Evolutionary conservation across 2,113 vertebrate species (phyloP), one percentile per base, ranked within the genome.

Genomic region (Tragelaphus buxtoni): DNA sequence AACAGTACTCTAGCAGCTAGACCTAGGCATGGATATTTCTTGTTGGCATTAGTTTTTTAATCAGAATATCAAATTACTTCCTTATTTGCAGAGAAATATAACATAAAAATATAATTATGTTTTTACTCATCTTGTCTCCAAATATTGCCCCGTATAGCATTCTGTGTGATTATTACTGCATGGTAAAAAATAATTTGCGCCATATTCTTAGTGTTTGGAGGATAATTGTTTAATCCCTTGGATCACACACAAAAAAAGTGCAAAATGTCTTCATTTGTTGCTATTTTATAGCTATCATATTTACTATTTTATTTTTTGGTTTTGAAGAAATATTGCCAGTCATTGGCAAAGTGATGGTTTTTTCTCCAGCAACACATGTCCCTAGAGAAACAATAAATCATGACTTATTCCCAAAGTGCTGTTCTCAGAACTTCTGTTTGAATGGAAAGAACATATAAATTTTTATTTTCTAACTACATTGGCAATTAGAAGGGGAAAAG

Each of bases 391-490:
- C 32, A 63, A 60, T 84, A 92, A 96, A 20, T 26, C 26, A 53
- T 84, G 74, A 88, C 53, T 92, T 53, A 74, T 7, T 63, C 22
- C 28, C 39, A 32, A n/a, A 65, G 17, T 51, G 12, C 74, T 92
- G 1, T 42, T 58, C 22, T 88, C 49, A 93, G 45, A 76, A 30
- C 76, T 91, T 49, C 22, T 63, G 18, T 92, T 51, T 63, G 45
- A 28, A 42, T 61, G 22, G 47, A 80, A 13, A 72, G 12, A 84
- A 79, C 0, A 7, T 60, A 90, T 56, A 7, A 22, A 61, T 69
- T 96, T 91, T 93, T 77, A 93, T 84, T 82, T 96, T 69, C 81
- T 30, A 91, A 93, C 26, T 22, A 42, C 22, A 35, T 16, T n/a
- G 26, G 18, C 88, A 26, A 69, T 77, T 76, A 13, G 4, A 49